phyloP scores from a whole-genome alignment of 2,113 vertebrate species.

The Taurulus bubalis region DNA sequence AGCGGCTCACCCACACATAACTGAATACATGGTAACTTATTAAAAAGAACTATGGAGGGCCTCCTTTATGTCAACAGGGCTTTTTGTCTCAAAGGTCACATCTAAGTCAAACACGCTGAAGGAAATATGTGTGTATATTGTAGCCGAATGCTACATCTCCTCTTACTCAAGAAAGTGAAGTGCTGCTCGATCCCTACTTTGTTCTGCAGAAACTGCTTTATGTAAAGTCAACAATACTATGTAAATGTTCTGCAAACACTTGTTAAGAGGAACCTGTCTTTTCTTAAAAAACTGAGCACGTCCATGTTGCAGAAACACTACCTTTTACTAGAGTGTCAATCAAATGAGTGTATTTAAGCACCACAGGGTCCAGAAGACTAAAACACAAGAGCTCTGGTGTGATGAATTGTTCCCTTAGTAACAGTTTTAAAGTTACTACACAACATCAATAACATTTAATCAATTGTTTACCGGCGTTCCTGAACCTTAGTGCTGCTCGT shows the following conservation, averaged over 20 bases:
- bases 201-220: conserved; percentile 34
- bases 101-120: conserved; percentile 69
- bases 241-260: conserved; percentile 47
- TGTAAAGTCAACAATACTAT: conserved; percentile 47
- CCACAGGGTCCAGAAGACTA: neutral
- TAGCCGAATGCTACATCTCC: neutral
- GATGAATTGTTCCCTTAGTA: neutral
- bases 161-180: conserved; percentile 22
- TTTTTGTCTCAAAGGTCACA: conserved; percentile 79
- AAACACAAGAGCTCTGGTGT: conserved; percentile 20
- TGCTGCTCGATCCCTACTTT: conserved; percentile 13
- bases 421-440: neutral
- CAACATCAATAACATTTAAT: neutral
- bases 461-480: conserved; percentile 11
- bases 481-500: conserved; percentile 29
- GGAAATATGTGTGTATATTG: conserved; percentile 52
- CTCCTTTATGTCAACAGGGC: conserved; percentile 76
- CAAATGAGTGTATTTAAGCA: conserved; percentile 39
- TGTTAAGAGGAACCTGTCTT: neutral
- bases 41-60: conserved; percentile 73
- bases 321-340: conserved; percentile 40
- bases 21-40: conserved; percentile 79
- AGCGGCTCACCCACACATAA: conserved; percentile 58
- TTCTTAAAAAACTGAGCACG: neutral
- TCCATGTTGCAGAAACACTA: conserved; percentile 13